phyloP scores from a whole-genome alignment of 1,140 invertebrate species.

The Drosophila rufa region DNA sequence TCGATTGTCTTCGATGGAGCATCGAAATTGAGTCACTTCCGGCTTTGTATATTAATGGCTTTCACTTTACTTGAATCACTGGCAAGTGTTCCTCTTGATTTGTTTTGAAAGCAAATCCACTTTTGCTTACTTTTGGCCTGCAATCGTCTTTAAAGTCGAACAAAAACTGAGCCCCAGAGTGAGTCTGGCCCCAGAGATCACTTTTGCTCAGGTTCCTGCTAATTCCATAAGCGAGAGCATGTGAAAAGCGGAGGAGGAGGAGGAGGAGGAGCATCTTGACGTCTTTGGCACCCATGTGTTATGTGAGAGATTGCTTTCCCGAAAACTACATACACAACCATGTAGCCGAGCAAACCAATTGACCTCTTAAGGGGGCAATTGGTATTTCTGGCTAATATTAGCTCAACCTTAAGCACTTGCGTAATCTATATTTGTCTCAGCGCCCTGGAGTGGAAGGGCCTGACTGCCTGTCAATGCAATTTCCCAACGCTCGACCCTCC shows the following conservation, averaged over 20 bases:
- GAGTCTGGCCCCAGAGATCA: background rate
- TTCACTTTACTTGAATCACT: conserved; percentile 2
- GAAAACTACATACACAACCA: conserved; percentile 1
- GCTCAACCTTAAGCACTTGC: conserved; percentile 40
- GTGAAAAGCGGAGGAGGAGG: background rate
- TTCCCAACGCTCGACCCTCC: conserved; percentile 4
- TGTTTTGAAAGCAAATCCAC: background rate
- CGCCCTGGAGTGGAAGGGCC: conserved; percentile 29
- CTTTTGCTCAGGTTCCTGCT: conserved; percentile 20
- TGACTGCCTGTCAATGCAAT: conserved; percentile 54
- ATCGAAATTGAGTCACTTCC: background rate
- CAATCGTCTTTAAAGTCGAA: conserved; percentile 9
- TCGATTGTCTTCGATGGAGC: conserved; percentile 6
- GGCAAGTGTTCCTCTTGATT: background rate
- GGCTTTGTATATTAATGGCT: background rate
- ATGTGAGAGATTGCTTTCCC: conserved; percentile 1
- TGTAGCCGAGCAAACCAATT: conserved; percentile 28
- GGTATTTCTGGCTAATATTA: conserved; percentile 25
- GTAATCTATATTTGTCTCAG: conserved; percentile 44
- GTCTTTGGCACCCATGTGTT: conserved; percentile 36
- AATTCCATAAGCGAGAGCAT: conserved; percentile 52
- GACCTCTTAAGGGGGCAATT: conserved; percentile 23
- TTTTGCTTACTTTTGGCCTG: conserved; percentile 8
- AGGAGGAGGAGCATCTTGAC: conserved; percentile 6
- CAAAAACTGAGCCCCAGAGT: conserved; percentile 22